Conservation (phyloP, 2,888 invertebrate genomes). For the Microplitis manilae region DNA sequence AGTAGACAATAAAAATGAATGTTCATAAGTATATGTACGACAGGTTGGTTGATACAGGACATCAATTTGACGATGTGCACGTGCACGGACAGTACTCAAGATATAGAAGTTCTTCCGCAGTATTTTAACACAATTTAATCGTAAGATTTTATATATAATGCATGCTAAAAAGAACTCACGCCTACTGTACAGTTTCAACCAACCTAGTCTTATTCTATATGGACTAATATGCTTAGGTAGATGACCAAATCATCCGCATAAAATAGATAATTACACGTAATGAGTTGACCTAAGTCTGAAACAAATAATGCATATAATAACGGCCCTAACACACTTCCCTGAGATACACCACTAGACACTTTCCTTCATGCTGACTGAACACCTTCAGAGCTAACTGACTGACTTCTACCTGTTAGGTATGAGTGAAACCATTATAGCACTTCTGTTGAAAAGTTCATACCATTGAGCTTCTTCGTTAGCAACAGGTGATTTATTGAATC, state of each 20-base stretch:
- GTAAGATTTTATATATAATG: neutral
- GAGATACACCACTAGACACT: slow-evolving; percentile 18
- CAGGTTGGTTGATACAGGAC: too few relatives aligned
- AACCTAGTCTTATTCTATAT: neutral
- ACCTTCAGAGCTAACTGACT: slow-evolving; percentile 19
- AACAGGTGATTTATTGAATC: slow-evolving; percentile 20
- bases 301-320: slow-evolving; percentile 6
- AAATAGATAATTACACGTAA: neutral
- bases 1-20: too few relatives aligned
- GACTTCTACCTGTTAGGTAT: slow-evolving; percentile 12
- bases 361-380: slow-evolving; percentile 25
- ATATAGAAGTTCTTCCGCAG: too few relatives aligned
- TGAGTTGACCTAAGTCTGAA: neutral
- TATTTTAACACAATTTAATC: neutral
- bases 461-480: neutral
- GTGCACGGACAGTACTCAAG: too few relatives aligned
- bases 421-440: slow-evolving; percentile 17
- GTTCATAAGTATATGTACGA: too few relatives aligned
- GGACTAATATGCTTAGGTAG: slow-evolving; percentile 13
- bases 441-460: neutral
- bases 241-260: slow-evolving; percentile 28
- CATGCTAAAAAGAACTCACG: slow-evolving; percentile 4
- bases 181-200: slow-evolving; percentile 10
- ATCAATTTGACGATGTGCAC: too few relatives aligned
- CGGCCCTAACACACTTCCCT: slow-evolving; percentile 32